These are phyloP conservation scores for Gopherus evgoodei DNA, from an alignment of 2,113 vertebrate genomes.

Conservation along the genomic window DNA sequence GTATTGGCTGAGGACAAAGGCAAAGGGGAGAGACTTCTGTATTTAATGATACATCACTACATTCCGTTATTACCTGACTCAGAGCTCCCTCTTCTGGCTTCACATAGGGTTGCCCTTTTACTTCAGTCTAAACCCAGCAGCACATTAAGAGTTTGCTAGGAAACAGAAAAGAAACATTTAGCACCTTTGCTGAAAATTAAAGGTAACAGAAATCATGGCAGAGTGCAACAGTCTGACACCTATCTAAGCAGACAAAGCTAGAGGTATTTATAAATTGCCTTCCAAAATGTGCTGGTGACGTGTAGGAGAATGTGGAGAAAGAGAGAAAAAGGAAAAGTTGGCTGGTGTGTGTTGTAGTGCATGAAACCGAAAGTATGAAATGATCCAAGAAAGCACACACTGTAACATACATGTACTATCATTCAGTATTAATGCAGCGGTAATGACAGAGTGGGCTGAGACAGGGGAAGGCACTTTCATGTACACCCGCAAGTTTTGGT, in stretches of 20 bases:
- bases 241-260: background rate
- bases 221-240: background rate
- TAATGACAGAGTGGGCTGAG: background rate
- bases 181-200: background rate
- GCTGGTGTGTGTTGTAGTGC: background rate
- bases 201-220: background rate
- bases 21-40: background rate
- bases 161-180: background rate
- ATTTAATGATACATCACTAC: background rate
- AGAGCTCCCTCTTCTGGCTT: conserved; percentile 29
- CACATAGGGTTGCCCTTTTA: background rate
- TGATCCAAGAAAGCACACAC: background rate
- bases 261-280: background rate
- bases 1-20: background rate
- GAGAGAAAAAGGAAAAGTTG: background rate
- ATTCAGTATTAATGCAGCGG: background rate
- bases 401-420: background rate
- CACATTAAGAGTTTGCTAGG: background rate
- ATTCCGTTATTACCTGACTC: background rate
- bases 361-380: background rate
- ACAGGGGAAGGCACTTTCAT: background rate
- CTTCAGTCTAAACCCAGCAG: background rate
- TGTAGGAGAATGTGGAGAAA: background rate
- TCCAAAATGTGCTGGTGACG: background rate
- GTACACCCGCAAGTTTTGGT: background rate